Base-by-base conservation (phyloP, 2,888 invertebrate genomes). In the Orthosia incerta region DNA sequence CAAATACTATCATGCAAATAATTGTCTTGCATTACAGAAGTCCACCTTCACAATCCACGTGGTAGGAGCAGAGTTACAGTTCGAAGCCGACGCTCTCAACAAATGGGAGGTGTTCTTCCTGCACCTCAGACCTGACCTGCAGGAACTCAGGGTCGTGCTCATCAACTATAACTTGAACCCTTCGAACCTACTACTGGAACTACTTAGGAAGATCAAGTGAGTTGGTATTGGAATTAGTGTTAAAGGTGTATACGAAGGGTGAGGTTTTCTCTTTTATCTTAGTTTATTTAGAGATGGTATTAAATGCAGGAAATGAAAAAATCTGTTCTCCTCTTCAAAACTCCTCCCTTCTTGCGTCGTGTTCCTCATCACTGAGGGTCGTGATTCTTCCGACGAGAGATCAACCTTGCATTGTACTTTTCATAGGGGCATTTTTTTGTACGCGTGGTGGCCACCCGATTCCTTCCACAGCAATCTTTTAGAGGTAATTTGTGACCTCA, bases 91-190 rank as follows among this genome's bases (percentile, higher is more conserved):
- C 79, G 96, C 97, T 18, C 92, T 98, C 4, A 96, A 97, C 68
- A 97, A 97, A 74, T 98, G 98, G 98, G 98, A 98, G 87, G 95
- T 97, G 56, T 97, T 98, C 88, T 97, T 98, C 78, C 90, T 98
- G 0, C 98, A 98, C 88, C 94, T 97, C 50, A 90, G 97, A 9
- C 97, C 97, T 0, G 92, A 95, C 0, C 85, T 97, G 0, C 95
- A 95, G 66, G 95, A 93, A 55, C 86, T 98, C 4, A 95, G 94
- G 64, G 92, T 98, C 3, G 96, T 97, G 0, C 97, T 98, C 64
- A 92, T 98, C 48, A 98, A 98, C 0, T 97, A 97, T 0, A 97
- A 98, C 85, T 91, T 98, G 0, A 97, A 97, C 88, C 95, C 97
- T 0, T 94, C 95, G 0, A 97, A 97, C 16, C 89, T 97, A 60